Conservation (phyloP, 2,888 invertebrate species). For the Epinotia demarniana region DNA sequence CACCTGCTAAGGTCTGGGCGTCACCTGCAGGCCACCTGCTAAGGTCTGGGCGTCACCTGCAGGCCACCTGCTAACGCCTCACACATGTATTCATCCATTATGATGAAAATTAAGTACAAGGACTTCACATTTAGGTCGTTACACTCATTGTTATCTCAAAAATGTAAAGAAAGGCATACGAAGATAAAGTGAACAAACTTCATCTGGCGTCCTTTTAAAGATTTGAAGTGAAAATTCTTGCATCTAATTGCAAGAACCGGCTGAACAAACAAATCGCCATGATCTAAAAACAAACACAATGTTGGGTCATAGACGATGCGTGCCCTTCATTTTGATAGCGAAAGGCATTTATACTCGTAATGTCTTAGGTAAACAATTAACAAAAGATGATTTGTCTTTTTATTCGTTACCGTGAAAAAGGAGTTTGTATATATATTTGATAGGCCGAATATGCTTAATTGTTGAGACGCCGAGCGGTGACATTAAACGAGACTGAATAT, state of each 20-base stretch:
- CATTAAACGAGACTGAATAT: conserved; percentile 49
- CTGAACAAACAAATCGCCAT: neutral
- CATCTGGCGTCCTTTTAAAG: conserved; percentile 24
- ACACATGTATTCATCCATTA: conserved; percentile 56
- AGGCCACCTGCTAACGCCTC: conserved; percentile 55
- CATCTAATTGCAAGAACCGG: conserved; percentile 3
- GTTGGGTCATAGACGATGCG: neutral
- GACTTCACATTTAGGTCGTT: conserved; percentile 63
- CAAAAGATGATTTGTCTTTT: conserved; percentile 26
- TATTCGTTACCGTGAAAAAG: conserved; percentile 17
- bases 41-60: conserved; percentile 48
- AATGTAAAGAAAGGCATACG: conserved; percentile 33
- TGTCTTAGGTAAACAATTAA: conserved; percentile 10
- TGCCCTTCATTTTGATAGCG: conserved; percentile 8
- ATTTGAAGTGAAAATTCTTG: neutral
- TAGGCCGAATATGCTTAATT: conserved; percentile 56
- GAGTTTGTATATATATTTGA: conserved; percentile 53
- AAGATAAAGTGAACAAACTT: conserved; percentile 33
- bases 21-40: conserved; percentile 57
- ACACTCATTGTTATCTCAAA: conserved; percentile 46
- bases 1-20: conserved; percentile 58
- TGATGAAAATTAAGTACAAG: conserved; percentile 67
- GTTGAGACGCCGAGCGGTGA: conserved; percentile 47
- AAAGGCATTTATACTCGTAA: conserved; percentile 7
- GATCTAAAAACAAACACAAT: neutral